A percentile compares a stretch with the other conserved stretches of the same genome.
Conservation (phyloP, 2,888 invertebrate species). For the Pinctada fucata region DNA sequence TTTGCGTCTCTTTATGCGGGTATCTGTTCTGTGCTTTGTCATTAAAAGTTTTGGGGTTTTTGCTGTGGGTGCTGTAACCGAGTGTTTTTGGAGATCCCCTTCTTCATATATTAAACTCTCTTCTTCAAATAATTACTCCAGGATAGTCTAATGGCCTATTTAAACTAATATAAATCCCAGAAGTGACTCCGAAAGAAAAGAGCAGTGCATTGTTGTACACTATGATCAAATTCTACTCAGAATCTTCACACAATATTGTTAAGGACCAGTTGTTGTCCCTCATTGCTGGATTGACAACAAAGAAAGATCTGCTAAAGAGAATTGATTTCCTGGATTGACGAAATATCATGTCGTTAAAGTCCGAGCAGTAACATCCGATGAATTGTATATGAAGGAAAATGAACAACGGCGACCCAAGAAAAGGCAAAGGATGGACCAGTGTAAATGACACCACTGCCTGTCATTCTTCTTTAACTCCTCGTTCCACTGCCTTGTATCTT, state of each 20-base stretch:
- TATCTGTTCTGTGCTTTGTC: too few relatives aligned
- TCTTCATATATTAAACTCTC: background rate
- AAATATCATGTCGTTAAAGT: slow-evolving; percentile 9
- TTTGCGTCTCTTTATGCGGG: too few relatives aligned
- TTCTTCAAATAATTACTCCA: slow-evolving; percentile 9
- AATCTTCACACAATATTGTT: slow-evolving; percentile 7
- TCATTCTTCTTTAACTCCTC: slow-evolving; percentile 13
- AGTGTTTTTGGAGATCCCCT: too few relatives aligned
- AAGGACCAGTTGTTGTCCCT: slow-evolving; percentile 15
- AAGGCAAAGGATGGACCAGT: slow-evolving; percentile 18
- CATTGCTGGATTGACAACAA: slow-evolving; percentile 11
- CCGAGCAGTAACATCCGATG: background rate
- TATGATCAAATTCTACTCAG: slow-evolving; percentile 6
- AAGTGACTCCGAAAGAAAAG: background rate
- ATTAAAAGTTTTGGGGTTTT: too few relatives aligned
- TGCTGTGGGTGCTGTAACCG: too few relatives aligned
- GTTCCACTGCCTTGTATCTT: slow-evolving; percentile 5
- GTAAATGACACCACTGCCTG: slow-evolving; percentile 9
- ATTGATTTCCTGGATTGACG: slow-evolving; percentile 10
- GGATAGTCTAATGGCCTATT: slow-evolving; percentile 1
- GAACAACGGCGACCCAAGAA: background rate
- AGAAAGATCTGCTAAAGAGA: background rate
- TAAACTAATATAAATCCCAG: background rate
- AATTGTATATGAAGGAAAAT: slow-evolving; percentile 6
- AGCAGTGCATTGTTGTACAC: background rate